Evolutionary conservation across 2,888 invertebrate species (phyloP).

Genomic region (Onthophagus sagittarius): DNA sequence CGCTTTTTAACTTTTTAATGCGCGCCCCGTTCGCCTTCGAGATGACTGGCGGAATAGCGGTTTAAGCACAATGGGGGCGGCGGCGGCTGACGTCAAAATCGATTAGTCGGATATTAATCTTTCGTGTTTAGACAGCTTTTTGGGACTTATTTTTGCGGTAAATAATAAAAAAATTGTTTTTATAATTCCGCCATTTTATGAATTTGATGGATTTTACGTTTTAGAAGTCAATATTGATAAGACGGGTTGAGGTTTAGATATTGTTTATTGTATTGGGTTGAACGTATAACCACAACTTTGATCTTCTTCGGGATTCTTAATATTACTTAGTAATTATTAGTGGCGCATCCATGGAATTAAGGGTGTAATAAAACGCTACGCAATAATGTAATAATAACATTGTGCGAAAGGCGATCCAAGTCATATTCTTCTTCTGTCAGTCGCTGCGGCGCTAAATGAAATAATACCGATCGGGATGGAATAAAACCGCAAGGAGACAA

Average conservation of each 20-base stretch:
- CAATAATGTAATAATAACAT: not conserved
- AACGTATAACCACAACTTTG: not conserved
- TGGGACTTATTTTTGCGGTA: not conserved
- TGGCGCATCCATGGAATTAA: not conserved
- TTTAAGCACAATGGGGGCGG: conserved; percentile 5
- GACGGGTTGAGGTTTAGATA: too few relatives aligned
- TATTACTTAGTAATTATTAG: not conserved
- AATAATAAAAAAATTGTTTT: not conserved
- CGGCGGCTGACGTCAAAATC: conserved; percentile 13
- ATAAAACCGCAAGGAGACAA: not conserved
- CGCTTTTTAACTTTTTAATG: conserved; percentile 43
- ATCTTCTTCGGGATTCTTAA: too few relatives aligned
- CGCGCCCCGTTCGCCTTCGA: conserved; percentile 32
- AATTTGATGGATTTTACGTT: not conserved
- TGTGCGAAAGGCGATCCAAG: not conserved
- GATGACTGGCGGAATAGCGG: conserved; percentile 22
- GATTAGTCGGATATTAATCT: conserved; percentile 17
- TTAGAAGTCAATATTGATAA: too few relatives aligned
- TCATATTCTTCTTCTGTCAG: not conserved
- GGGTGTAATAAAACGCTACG: not conserved
- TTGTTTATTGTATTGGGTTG: too few relatives aligned
- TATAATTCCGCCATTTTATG: not conserved
- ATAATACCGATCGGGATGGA: not conserved
- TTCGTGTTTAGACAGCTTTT: conserved; percentile 5
- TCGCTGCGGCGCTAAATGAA: not conserved